Conservation (phyloP, 1,140 invertebrate species). For the Drosophila teissieri region DNA sequence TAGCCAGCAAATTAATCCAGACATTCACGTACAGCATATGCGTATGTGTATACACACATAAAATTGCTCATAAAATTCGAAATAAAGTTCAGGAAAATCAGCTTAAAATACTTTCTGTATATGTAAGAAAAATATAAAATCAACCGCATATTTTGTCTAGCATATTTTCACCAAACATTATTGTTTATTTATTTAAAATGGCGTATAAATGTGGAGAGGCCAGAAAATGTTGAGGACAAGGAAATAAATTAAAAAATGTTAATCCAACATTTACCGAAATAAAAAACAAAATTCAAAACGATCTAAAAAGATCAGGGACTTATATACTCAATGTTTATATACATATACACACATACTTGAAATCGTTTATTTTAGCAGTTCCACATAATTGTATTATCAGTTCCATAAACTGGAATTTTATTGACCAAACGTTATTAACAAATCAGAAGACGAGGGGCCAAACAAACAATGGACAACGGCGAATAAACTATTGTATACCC, state of each 20-base stretch:
- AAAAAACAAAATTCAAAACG: conserved; percentile 10
- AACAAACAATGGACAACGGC: conserved; percentile 30
- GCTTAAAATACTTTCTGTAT: conserved; percentile 25
- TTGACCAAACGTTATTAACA: conserved; percentile 51
- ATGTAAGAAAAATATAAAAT: conserved; percentile 11
- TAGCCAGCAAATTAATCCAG: conserved; percentile 34
- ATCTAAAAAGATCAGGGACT: conserved; percentile 2
- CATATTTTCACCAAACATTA: conserved; percentile 11
- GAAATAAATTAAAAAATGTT: conserved; percentile 51
- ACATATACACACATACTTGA: conserved; percentile 8
- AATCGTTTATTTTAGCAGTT: conserved; percentile 22
- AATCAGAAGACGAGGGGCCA: conserved; percentile 28
- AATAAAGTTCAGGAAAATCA: conserved; percentile 1
- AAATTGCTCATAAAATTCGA: conserved; percentile 37
- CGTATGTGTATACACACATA: conserved; percentile 15
- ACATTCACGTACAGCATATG: conserved; percentile 25
- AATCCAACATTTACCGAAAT: conserved; percentile 4
- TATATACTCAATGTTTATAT: conserved; percentile 1
- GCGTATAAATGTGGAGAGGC: conserved; percentile 2
- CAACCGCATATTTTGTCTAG: conserved; percentile 13
- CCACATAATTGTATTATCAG: conserved; percentile 51
- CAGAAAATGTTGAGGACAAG: conserved; percentile 50
- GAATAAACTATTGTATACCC: conserved; percentile 17
- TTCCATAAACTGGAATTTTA: conserved; percentile 46
- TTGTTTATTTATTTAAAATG: conserved; percentile 39